Percentiles rank a stretch among this genome's conserved stretches.
These are phyloP conservation scores for Eledone cirrhosa DNA, from an alignment of 2,888 invertebrate genomes.

Conservation along the genomic window DNA sequence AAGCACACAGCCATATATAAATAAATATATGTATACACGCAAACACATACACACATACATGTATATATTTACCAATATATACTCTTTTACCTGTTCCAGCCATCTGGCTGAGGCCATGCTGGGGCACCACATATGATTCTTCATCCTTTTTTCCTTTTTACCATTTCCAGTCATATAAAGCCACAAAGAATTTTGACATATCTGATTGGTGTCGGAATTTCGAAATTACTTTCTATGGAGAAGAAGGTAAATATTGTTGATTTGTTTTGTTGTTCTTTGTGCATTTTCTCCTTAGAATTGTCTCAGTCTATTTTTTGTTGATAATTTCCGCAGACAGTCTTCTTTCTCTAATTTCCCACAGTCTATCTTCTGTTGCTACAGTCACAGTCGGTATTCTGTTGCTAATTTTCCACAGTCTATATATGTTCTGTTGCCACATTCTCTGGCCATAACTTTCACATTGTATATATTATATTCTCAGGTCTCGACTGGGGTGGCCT, in stretches of 20 bases:
- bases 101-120: too few relatives aligned
- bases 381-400: too few relatives aligned
- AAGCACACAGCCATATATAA: neutral
- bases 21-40: neutral
- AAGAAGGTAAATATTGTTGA: conserved; percentile 76
- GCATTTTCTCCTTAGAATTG: neutral
- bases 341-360: neutral
- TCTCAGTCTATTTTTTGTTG: too few relatives aligned
- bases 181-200: conserved; percentile 84
- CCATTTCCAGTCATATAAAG: conserved; percentile 77
- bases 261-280: neutral
- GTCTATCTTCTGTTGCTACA: neutral
- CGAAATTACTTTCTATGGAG: conserved; percentile 91
- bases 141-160: neutral
- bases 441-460: too few relatives aligned
- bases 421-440: neutral
- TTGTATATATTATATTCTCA: conserved; percentile 63
- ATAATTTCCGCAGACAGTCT: neutral
- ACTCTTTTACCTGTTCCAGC: too few relatives aligned
- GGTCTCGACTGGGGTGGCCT: conserved; percentile 95
- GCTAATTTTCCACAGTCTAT: neutral
- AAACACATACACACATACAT: neutral
- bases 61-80: too few relatives aligned
- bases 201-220: conserved; percentile 95
- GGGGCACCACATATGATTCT: too few relatives aligned